Base-by-base conservation (phyloP, 2,797 vertebrate genomes). In the Tenualosa ilisha region DNA sequence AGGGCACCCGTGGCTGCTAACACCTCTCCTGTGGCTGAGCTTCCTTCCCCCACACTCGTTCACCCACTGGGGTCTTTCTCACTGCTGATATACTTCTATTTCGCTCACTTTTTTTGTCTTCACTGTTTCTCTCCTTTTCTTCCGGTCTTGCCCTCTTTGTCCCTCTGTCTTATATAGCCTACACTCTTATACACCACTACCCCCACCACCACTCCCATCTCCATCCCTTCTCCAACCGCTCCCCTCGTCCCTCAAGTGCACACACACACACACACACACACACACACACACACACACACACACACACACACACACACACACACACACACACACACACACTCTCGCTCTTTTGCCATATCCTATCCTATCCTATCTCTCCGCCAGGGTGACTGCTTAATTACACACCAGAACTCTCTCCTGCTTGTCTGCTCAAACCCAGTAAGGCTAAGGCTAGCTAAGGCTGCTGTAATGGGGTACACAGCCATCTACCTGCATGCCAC, bases 1-100 rank as follows among this genome's bases (percentile, higher is more conserved):
- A 94, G 92, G 94, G 91, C 92, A 93, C 91, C 93, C 91, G 91
- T 91, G 86, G 88, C 90, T 92, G 89, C 91, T 90, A 88, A 91
- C 17, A 3, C 72, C 88, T 91, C 92, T 90, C 91, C 91, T 85
- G 90, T 92, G 92, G 88, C 89, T 81, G 82, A 85, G 88, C 90
- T 79, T 37, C 40, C 72, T 79, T 89, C 85, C 26, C 65, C 40
- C 4, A 15, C 65, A 17, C 65, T 72, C 3, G 65, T 37, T 72
- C 12, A 68, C 85, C 88, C 87, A 87, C 37, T 3, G 17, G 7
- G 31, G 1, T 46, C 37, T 79, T 9, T 5, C 40, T 40, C 31
- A 31, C 26, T 72, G 31, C 65, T 63, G 4, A 15, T 17, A 22
- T 5, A 6, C 15, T 6, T 26, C 7, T 81, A 17, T 81, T 26